These are phyloP conservation scores for Erythrolamprus reginae DNA, from an alignment of 2,113 vertebrate species.

Conservation along the genomic window DNA sequence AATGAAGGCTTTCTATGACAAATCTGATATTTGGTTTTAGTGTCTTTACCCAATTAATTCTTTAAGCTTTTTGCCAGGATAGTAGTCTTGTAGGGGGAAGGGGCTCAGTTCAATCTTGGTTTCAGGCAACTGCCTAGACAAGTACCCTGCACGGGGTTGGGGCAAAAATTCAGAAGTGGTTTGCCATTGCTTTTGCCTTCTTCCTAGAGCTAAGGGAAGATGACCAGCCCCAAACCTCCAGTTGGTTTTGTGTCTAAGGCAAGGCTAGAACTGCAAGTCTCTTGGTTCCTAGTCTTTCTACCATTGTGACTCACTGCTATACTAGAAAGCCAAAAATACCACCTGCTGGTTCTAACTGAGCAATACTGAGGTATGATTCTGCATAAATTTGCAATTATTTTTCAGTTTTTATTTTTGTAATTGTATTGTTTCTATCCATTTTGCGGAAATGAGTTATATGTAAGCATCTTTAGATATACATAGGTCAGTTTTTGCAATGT, in stretches of 20 bases:
- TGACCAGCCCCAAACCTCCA: not conserved
- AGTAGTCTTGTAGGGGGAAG: not conserved
- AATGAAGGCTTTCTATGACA: not conserved
- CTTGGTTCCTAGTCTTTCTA: not conserved
- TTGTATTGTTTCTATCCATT: not conserved
- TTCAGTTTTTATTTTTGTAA: not conserved
- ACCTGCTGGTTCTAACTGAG: not conserved
- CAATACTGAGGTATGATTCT: not conserved
- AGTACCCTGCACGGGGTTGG: not conserved
- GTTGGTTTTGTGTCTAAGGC: not conserved
- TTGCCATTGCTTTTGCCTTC: too few relatives aligned
- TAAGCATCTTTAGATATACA: not conserved
- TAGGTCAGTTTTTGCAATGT: not conserved
- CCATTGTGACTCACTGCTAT: not conserved
- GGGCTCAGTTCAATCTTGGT: not conserved
- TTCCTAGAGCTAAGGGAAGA: not conserved
- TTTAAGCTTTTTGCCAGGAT: conserved; percentile 47
- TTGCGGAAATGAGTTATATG: not conserved
- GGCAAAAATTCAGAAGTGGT: too few relatives aligned
- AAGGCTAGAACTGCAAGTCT: not conserved
- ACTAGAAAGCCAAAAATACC: not conserved
- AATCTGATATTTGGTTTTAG: conserved; percentile 1
- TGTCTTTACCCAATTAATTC: conserved; percentile 31
- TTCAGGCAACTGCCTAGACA: not conserved
- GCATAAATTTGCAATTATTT: not conserved